phyloP scores from a whole-genome alignment of 2,797 vertebrate species.

The Neopelma chrysocephalum region DNA sequence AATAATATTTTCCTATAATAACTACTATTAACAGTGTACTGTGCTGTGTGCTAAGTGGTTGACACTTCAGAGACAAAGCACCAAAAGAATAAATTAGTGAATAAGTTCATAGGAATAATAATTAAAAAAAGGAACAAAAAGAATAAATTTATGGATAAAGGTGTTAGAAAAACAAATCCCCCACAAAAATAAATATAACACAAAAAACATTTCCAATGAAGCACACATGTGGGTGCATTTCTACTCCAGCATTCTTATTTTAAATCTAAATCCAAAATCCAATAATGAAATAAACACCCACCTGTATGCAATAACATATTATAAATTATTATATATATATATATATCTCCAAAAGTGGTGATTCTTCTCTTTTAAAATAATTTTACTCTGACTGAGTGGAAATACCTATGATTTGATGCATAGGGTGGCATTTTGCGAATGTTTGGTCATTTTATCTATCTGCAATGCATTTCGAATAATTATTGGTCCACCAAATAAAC shows the following conservation, averaged over 20 bases:
- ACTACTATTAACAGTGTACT: no score
- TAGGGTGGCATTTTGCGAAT: neutral
- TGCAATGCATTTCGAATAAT: neutral
- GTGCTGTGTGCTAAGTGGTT: neutral
- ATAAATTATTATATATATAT: neutral
- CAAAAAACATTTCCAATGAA: neutral
- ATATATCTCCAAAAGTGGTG: neutral
- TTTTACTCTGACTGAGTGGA: neutral
- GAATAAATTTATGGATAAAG: neutral
- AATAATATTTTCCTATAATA: neutral
- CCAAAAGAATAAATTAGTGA: neutral
- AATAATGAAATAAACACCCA: neutral
- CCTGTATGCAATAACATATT: neutral
- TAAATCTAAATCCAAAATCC: neutral
- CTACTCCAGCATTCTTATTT: neutral
- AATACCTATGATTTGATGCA: neutral
- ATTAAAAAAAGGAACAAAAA: neutral
- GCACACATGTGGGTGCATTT: fast-evolving
- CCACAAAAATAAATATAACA: neutral
- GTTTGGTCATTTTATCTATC: neutral
- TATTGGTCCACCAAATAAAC: neutral
- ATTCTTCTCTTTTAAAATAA: neutral
- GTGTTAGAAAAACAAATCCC: neutral
- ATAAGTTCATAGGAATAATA: neutral
- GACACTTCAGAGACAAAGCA: neutral